phyloP scores from a whole-genome alignment of 2,113 vertebrate species.

The Cnemophilus loriae region DNA sequence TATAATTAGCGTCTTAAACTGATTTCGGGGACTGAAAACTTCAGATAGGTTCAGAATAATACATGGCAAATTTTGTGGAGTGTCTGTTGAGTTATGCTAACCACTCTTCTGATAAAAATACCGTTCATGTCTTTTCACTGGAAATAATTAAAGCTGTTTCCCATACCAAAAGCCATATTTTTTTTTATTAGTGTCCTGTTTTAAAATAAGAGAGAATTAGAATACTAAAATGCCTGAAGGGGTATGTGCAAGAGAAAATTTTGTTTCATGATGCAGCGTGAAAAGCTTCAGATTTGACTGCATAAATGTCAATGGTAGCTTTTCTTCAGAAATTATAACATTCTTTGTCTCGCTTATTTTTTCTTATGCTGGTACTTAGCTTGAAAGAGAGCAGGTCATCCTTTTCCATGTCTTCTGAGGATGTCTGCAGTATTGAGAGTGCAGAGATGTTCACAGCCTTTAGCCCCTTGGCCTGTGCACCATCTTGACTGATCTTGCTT shows the following conservation, averaged over 20 bases:
- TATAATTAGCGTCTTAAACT: not conserved
- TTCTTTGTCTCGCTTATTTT: not conserved
- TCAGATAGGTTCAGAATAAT: not conserved
- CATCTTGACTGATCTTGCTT: not conserved
- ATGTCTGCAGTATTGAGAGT: not conserved
- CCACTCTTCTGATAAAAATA: not conserved
- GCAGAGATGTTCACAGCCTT: not conserved
- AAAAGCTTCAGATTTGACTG: not conserved
- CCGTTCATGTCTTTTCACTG: not conserved
- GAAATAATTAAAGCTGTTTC: not conserved
- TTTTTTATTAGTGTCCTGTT: not conserved
- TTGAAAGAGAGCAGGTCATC: not conserved
- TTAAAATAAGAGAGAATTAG: not conserved
- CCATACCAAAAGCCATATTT: not conserved
- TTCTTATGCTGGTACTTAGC: not conserved
- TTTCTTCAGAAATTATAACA: not conserved
- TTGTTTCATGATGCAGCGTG: not conserved
- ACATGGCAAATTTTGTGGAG: not conserved
- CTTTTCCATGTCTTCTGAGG: not conserved
- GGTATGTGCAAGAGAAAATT: not conserved
- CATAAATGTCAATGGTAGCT: not conserved
- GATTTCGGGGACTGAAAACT: not conserved
- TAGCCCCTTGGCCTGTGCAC: not conserved
- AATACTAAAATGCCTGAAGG: not conserved
- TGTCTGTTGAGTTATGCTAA: not conserved